These are phyloP conservation scores for Parthenolecanium corni DNA, from an alignment of 2,888 invertebrate genomes.

Conservation along the genomic window DNA sequence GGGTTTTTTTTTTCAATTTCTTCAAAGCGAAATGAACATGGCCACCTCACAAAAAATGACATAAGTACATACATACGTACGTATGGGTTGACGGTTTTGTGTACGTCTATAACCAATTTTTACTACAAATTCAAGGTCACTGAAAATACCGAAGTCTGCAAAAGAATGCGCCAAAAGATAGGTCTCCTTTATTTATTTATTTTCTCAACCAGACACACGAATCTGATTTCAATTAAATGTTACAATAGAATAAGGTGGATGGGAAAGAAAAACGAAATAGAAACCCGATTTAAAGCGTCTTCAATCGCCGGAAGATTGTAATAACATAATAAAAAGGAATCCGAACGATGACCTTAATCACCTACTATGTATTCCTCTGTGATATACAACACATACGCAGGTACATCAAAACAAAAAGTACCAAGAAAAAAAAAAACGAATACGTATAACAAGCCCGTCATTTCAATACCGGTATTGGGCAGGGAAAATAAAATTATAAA, in stretches of 20 bases:
- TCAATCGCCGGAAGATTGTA: conserved; percentile 10
- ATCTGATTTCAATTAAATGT: neutral
- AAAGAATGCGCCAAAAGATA: neutral
- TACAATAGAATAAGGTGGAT: neutral
- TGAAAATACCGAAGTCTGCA: neutral
- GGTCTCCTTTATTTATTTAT: no score
- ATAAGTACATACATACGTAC: no score
- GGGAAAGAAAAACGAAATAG: neutral
- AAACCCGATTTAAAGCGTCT: neutral
- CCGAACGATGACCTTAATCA: conserved; percentile 13
- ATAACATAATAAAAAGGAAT: conserved; percentile 14
- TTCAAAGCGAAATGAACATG: no score
- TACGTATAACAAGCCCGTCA: no score
- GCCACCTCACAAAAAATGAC: no score
- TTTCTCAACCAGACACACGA: neutral
- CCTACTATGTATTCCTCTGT: neutral
- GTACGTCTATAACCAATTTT: no score
- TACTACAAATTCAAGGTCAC: neutral
- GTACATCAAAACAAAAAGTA: neutral
- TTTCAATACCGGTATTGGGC: no score
- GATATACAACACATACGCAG: neutral
- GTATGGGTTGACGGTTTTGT: no score
- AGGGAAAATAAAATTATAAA: no score
- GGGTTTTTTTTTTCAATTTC: no score
- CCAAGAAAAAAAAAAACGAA: no score